Evolutionary conservation across 2,888 invertebrate species (phyloP), one percentile per base, ranked within the genome.

Genomic region (Coecobrya sp.): DNA sequence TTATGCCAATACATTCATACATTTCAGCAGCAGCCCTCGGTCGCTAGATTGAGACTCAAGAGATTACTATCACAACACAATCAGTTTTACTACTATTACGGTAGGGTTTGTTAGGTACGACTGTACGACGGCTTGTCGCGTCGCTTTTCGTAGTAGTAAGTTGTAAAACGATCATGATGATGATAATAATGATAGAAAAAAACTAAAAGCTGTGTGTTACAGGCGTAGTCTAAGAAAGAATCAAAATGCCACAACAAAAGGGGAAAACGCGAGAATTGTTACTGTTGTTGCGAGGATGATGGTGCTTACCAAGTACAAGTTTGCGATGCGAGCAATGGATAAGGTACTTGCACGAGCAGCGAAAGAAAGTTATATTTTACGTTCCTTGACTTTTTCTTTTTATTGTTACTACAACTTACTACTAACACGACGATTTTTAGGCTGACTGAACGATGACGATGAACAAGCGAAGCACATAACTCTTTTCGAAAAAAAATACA

Each of bases 211-310:
- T 81, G 81, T 81, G 81, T 81, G 81, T 81, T 81, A 81, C 81
- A 81, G 81, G 81, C n/a, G 52, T 81, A 81, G 81, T 22, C 25
- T 81, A 81, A 25, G 49, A 76, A 76, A 81, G 55, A 81, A 79
- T 79, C n/a, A 79, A 79, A 73, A 25, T 25, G 49, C 49, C 22
- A 45, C 22, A 81, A 27, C 16, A 27, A 10, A 55, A 27, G 8
- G 25, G 10, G 8, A 55, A 52, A 55, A 81, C 8, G 49, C 2
- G 55, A 36, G 27, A n/a, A n/a, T 4, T 30, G 30, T n/a, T 5
- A 30, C 76, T 81, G 27, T 22, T 81, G 81, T 27, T 52, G 81
- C n/a, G 55, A 1, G 8, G 13, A 16, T 19, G 16, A 1, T 45
- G 73, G 13, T 76, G 36, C 1, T 70, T n/a, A 0, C 0, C 0